phyloP scores from a whole-genome alignment of 1,140 invertebrate species.

The Danaus plexippus region DNA sequence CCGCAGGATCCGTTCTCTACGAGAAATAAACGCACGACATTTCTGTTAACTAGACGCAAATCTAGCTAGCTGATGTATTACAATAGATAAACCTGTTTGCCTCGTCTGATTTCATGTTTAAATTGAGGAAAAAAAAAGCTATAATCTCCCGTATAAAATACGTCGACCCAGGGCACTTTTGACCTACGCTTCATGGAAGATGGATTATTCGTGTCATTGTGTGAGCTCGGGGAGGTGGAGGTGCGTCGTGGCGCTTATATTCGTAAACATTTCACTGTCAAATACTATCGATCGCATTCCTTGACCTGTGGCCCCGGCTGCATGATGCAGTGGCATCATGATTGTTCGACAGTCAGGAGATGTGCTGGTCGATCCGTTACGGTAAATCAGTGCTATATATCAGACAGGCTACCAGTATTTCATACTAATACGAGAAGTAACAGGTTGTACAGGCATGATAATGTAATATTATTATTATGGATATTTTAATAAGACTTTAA shows the following conservation, averaged over 20 bases:
- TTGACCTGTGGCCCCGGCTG: constrained; percentile 48
- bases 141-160: constrained; percentile 34
- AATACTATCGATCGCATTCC: constrained; percentile 60
- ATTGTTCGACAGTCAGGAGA: constrained; percentile 18
- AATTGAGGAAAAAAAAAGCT: constrained; percentile 23
- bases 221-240: constrained; percentile 28
- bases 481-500: too few species aligned
- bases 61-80: constrained; percentile 31
- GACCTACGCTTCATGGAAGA: constrained; percentile 37
- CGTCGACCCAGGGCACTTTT: constrained; percentile 18
- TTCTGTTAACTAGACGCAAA: constrained; percentile 21
- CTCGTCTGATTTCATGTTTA: constrained; percentile 29
- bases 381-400: too few species aligned
- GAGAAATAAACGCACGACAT: constrained; percentile 15
- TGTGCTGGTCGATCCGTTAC: too few species aligned
- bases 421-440: too few species aligned
- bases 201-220: constrained; percentile 48
- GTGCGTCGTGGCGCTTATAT: constrained; percentile 31
- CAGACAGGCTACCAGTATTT: too few species aligned
- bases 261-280: constrained; percentile 59
- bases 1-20: constrained; percentile 18
- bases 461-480: too few species aligned
- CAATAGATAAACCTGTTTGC: constrained; percentile 31
- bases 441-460: too few species aligned
- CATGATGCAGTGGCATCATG: constrained; percentile 31